Evolutionary conservation across 2,797 vertebrate species (phyloP), one percentile per base, ranked within the genome.

Genomic region (Pseudomugil tenellus): DNA sequence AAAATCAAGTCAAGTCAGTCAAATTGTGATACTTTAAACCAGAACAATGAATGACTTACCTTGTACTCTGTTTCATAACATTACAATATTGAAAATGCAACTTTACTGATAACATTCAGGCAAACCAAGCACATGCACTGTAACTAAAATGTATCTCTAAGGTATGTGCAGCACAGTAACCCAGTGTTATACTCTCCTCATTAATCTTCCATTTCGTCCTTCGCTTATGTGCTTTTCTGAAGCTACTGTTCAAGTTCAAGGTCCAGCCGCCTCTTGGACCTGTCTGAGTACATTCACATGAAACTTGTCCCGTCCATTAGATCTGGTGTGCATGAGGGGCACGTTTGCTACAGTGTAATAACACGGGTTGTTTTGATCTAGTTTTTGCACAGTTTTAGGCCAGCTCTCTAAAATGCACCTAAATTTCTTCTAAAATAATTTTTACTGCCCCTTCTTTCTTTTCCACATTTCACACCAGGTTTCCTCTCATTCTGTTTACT

Each of bases 261-360:
- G 76, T 77, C 72, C 63, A 72, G 53, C 26, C 55, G 34, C 62
- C 23, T 53, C 14, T 66, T 25, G 66, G 52, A 62, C 43, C 26
- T 7, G 67, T 54, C 67, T 70, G 59, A 54, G 70, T 76, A 72
- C 72, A 56, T 84, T 87, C 75, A 79, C 71, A 65, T 76, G 74
- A 76, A 60, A 71, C 80, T 51, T 54, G 67, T 90, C 58, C 53
- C 17, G 17, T 69, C 58, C 39, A 85, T 89, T 85, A 82, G 43
- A 64, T 54, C 12, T 21, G 59, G 64, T 72, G 67, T 66, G 62
- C 49, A 74, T 70, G 63, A 61, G 68, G 10, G 8, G 32, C n/a
- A 34, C 51, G 34, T 72, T 70, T 66, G 54, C 65, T 53, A 63
- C 43, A 56, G 56, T 29, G 21, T 10, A 32, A 74, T 63, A 58